Evolutionary conservation across 2,888 invertebrate species (phyloP).

Genomic region (Pachydiplax longipennis): DNA sequence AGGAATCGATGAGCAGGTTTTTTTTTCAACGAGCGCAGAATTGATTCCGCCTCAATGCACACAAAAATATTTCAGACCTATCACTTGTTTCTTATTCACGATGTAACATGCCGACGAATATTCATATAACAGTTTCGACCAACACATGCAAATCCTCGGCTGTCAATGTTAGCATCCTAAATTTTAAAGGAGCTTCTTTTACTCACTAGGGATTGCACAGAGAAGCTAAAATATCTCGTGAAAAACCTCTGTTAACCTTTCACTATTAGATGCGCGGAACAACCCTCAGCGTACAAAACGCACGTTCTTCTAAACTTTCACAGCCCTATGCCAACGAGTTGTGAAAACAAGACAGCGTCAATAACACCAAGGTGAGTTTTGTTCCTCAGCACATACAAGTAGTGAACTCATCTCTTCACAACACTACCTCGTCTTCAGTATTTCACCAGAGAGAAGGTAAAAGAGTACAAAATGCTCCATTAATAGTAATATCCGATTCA

Average conservation of each 20-base stretch:
- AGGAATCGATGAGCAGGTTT: too few relatives aligned
- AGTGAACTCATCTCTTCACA: neutral
- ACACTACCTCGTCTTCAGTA: neutral
- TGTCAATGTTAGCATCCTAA: too few relatives aligned
- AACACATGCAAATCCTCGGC: too few relatives aligned
- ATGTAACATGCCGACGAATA: too few relatives aligned
- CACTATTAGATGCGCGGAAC: neutral
- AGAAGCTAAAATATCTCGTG: too few relatives aligned
- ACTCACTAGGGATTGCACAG: too few relatives aligned
- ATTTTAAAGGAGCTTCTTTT: too few relatives aligned
- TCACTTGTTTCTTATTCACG: too few relatives aligned
- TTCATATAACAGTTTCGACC: too few relatives aligned
- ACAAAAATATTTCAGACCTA: too few relatives aligned
- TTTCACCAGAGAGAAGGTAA: neutral
- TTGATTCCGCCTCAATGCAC: too few relatives aligned
- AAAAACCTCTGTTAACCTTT: neutral
- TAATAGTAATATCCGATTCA: neutral
- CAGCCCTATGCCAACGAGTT: neutral
- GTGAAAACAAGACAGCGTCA: neutral
- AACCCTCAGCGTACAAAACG: neutral
- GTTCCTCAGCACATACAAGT: neutral
- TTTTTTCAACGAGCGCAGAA: too few relatives aligned
- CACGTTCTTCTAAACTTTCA: neutral
- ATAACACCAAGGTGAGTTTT: neutral
- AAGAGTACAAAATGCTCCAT: neutral